A percentile compares a stretch with the other conserved stretches of the same genome.
Evolutionary conservation across 1,140 invertebrate species (phyloP).

Genomic region (Gyrodactylus bullatarudis): DNA sequence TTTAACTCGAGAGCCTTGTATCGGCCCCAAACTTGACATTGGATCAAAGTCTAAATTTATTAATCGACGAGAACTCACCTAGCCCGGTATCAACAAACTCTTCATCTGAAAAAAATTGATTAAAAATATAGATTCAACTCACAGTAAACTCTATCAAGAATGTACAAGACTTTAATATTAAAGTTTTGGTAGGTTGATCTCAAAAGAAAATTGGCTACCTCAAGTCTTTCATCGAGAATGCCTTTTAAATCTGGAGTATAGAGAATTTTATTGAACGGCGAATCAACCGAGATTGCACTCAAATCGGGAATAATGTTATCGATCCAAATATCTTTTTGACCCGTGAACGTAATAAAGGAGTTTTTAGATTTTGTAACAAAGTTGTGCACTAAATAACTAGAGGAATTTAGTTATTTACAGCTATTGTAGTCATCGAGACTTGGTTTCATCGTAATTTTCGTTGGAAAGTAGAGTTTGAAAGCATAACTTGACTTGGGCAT

Average conservation of each 20-base stretch:
- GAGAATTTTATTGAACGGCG: not conserved
- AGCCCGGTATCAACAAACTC: not conserved
- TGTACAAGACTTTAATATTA: not conserved
- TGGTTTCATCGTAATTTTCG: not conserved
- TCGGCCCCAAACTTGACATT: not conserved
- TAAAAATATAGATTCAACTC: not conserved
- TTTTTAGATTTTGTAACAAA: not conserved
- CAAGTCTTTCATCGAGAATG: not conserved
- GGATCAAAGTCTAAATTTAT: not conserved
- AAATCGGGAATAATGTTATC: not conserved
- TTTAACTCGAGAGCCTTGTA: not conserved
- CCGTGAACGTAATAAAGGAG: not conserved
- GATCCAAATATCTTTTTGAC: not conserved
- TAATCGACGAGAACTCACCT: not conserved
- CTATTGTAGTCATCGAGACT: not conserved
- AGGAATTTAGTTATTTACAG: not conserved
- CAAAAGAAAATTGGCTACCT: not conserved
- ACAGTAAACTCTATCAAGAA: not conserved
- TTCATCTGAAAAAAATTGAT: not conserved
- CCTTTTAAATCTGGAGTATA: not conserved
- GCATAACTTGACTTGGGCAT: not conserved
- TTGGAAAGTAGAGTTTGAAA: not conserved
- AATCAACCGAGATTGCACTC: not conserved
- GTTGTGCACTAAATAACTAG: not conserved
- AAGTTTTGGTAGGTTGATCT: not conserved